These are phyloP conservation scores for Natrix natrix DNA, from an alignment of 2,797 vertebrate genomes.

Conservation along the genomic window DNA sequence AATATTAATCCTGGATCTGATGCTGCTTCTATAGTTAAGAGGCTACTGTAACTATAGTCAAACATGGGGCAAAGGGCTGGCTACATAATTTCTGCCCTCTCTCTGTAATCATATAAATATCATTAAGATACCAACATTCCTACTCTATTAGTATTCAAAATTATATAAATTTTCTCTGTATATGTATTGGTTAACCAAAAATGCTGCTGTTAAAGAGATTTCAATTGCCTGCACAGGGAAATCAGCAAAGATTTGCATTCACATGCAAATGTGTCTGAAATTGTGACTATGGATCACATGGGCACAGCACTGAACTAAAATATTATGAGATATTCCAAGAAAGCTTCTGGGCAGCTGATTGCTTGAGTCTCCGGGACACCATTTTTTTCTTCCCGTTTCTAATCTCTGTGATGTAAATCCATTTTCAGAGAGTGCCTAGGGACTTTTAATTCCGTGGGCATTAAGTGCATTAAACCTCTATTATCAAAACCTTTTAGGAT, in stretches of 20 bases:
- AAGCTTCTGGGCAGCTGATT: conserved; percentile 61
- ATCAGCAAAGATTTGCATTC: fast-evolving
- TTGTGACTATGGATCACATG: neutral
- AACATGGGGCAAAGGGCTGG: too few relatives aligned
- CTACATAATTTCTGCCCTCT: neutral
- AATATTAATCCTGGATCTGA: neutral
- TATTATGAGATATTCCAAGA: conserved; percentile 38
- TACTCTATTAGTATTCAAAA: neutral
- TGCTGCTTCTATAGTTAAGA: neutral
- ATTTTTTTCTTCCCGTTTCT: conserved; percentile 60
- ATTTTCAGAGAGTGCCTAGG: conserved; percentile 63
- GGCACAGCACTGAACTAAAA: neutral
- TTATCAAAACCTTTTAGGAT: conserved; percentile 72
- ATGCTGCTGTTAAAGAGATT: neutral
- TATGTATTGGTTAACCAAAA: neutral
- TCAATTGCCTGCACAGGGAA: neutral
- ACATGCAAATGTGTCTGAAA: neutral
- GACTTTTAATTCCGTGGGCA: conserved; percentile 69
- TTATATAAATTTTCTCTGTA: neutral
- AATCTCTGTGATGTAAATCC: conserved; percentile 72
- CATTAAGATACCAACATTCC: neutral
- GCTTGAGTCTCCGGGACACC: conserved; percentile 62
- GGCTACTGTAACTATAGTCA: neutral
- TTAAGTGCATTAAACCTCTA: conserved; percentile 71
- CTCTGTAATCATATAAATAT: neutral